phyloP scores from a whole-genome alignment of 2,113 vertebrate genomes.

The Prionailurus viverrinus region DNA sequence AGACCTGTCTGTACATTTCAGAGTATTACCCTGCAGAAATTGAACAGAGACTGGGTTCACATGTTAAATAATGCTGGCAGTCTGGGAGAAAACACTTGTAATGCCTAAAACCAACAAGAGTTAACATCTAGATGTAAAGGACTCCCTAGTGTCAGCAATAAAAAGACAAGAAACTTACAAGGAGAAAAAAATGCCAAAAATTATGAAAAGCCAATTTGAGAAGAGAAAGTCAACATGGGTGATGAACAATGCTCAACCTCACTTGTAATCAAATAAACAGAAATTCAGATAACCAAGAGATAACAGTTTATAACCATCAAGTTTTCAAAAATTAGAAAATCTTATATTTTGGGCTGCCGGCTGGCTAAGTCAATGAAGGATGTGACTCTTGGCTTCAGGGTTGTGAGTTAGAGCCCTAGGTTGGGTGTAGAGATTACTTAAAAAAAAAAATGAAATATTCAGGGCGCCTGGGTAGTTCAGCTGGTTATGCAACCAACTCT shows the following conservation, averaged over 20 bases:
- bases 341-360: background rate
- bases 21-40: background rate
- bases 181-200: background rate
- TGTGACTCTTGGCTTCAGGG: too few relatives aligned
- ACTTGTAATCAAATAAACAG: background rate
- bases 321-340: background rate
- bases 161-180: background rate
- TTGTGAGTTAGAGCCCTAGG: too few relatives aligned
- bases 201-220: background rate
- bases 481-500: too few relatives aligned
- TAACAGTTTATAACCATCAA: background rate
- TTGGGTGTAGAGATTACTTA: too few relatives aligned
- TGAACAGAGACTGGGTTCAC: background rate
- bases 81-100: background rate
- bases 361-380: too few relatives aligned
- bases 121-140: background rate
- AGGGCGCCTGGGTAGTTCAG: background rate
- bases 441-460: too few relatives aligned
- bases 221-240: background rate
- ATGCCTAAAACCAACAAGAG: background rate
- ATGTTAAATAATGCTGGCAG: background rate
- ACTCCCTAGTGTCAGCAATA: background rate
- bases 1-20: background rate
- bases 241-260: background rate
- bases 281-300: background rate